phyloP scores from a whole-genome alignment of 2,888 invertebrate species.

The Ophioninae sp. region DNA sequence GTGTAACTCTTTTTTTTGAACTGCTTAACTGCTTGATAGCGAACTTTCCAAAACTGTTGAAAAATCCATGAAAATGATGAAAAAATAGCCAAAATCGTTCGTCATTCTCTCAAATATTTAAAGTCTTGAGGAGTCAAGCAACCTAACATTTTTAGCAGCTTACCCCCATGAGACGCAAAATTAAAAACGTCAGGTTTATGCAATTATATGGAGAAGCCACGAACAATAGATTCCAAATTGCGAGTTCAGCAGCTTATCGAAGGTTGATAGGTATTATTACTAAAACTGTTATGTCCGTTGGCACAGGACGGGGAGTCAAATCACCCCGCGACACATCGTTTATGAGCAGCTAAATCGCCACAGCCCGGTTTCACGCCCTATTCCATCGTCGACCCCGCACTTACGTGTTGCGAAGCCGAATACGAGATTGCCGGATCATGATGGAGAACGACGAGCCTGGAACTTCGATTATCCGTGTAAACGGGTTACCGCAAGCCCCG shows the following conservation, averaged over 20 bases:
- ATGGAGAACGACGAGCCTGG: neutral
- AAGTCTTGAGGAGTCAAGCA: too few relatives aligned
- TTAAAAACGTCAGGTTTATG: neutral
- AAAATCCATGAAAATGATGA: too few relatives aligned
- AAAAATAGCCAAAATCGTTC: too few relatives aligned
- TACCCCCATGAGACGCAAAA: too few relatives aligned
- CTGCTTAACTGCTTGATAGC: too few relatives aligned
- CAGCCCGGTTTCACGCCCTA: neutral
- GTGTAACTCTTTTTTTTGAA: too few relatives aligned
- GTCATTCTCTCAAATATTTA: too few relatives aligned
- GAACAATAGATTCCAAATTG: neutral
- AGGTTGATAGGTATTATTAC: neutral
- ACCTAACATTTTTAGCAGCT: too few relatives aligned
- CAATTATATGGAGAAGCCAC: neutral
- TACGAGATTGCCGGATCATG: neutral
- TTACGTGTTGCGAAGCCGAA: neutral
- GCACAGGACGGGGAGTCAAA: neutral
- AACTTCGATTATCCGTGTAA: neutral
- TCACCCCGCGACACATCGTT: neutral
- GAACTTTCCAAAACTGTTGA: too few relatives aligned
- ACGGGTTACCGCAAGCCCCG: neutral
- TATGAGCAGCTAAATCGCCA: neutral
- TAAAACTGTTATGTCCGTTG: neutral
- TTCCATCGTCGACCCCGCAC: neutral
- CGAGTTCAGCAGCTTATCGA: neutral